Percentiles rank a stretch among this genome's conserved stretches.
These are phyloP conservation scores for Cairina moschata DNA, from an alignment of 2,113 vertebrate genomes.

Conservation along the genomic window DNA sequence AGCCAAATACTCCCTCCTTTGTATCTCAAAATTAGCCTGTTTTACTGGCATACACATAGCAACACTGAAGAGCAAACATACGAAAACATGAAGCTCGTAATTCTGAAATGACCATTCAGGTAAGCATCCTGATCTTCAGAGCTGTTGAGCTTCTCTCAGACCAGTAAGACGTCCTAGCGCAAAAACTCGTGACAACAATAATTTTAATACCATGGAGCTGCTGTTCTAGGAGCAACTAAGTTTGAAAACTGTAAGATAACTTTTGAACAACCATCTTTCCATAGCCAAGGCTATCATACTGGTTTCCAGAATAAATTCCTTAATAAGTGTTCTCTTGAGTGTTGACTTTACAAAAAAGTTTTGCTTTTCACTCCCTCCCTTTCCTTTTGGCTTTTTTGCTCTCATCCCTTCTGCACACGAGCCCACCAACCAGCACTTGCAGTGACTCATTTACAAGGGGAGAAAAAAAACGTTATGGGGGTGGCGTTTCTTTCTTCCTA, in stretches of 20 bases:
- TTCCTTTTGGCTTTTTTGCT: background rate
- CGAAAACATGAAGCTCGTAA: background rate
- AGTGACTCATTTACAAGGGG: background rate
- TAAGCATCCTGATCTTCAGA: background rate
- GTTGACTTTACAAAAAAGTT: background rate
- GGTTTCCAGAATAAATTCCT: background rate
- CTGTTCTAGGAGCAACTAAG: background rate
- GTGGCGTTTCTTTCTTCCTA: background rate
- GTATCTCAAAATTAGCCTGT: background rate
- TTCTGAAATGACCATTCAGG: background rate
- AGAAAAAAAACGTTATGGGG: background rate
- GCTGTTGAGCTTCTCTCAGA: background rate
- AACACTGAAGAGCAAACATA: background rate
- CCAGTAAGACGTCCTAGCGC: background rate
- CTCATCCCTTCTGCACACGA: background rate
- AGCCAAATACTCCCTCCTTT: background rate
- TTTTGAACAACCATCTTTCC: too few species aligned
- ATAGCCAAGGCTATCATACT: background rate
- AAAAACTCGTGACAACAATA: background rate
- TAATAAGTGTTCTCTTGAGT: background rate
- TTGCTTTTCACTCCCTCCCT: background rate
- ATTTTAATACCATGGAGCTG: background rate
- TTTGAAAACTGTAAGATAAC: background rate
- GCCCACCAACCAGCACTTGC: background rate
- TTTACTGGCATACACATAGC: background rate